Conservation (phyloP, 35 echinoderm and acorn worm genomes). For the Lytechinus pictus region DNA sequence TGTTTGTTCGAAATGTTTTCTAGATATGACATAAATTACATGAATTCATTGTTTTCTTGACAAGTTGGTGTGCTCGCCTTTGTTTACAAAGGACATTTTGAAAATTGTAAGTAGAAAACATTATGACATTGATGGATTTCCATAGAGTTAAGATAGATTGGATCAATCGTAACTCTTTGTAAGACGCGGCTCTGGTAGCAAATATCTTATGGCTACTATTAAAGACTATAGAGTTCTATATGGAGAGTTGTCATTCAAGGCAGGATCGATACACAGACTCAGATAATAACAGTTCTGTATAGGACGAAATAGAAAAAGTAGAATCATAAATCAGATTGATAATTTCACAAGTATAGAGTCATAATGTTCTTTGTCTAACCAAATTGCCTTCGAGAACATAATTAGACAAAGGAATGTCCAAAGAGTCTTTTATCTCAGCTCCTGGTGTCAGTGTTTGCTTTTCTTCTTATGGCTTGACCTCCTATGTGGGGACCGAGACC, state of each 20-base stretch:
- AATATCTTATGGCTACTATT: no score
- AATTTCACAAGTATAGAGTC: neutral
- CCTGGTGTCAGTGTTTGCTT: slow-evolving; percentile 39
- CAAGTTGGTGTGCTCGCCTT: no score
- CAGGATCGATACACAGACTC: neutral
- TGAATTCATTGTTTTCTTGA: no score
- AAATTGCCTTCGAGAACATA: neutral
- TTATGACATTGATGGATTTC: no score
- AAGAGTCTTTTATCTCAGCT: neutral
- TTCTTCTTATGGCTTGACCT: slow-evolving; percentile 61
- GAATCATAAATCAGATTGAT: neutral
- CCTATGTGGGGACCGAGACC: slow-evolving; percentile 79
- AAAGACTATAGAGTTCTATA: neutral
- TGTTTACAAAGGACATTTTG: no score
- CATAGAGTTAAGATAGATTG: no score
- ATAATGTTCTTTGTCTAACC: no score
- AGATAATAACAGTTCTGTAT: neutral
- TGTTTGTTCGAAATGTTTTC: no score
- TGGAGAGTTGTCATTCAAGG: neutral
- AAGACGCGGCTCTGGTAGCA: no score
- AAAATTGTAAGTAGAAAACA: no score
- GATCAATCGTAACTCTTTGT: no score
- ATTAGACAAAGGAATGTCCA: neutral
- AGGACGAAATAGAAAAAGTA: neutral
- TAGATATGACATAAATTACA: no score